These are phyloP conservation scores for Chelonoidis abingdonii DNA, from an alignment of 2,113 vertebrate genomes.

Conservation along the genomic window DNA sequence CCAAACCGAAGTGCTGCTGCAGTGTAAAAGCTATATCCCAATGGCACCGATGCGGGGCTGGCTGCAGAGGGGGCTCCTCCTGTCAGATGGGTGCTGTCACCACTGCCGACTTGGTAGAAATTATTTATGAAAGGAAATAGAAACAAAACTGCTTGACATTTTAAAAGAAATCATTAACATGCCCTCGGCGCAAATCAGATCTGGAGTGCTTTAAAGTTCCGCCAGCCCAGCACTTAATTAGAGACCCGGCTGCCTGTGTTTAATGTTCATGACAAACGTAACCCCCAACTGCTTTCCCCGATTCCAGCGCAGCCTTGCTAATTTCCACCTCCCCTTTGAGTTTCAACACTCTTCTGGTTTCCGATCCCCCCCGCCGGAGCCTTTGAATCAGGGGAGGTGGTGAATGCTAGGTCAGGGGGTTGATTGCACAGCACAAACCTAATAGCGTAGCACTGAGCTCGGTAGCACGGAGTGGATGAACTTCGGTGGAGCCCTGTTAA, in stretches of 20 bases:
- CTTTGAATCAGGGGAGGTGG: background rate
- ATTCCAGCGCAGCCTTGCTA: background rate
- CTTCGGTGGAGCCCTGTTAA: background rate
- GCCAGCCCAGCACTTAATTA: slow-evolving; percentile 59
- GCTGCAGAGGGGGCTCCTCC: background rate
- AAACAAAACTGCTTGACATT: slow-evolving; percentile 82
- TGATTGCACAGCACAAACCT: background rate
- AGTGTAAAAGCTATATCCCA: background rate
- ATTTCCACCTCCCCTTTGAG: background rate
- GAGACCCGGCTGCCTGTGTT: slow-evolving; percentile 49
- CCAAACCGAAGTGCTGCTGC: no score
- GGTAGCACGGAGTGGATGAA: background rate
- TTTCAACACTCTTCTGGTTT: background rate
- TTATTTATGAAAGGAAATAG: slow-evolving; percentile 75
- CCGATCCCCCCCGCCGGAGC: background rate
- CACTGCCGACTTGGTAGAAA: slow-evolving; percentile 60
- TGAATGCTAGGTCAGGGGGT: background rate
- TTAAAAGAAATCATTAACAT: slow-evolving; percentile 80
- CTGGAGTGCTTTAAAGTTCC: slow-evolving; percentile 76
- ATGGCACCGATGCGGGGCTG: background rate
- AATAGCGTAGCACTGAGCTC: background rate
- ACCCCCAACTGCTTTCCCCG: slow-evolving; percentile 2
- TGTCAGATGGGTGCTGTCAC: slow-evolving; percentile 59
- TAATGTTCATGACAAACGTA: slow-evolving; percentile 60
- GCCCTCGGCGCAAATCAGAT: slow-evolving; percentile 78